Conservation (phyloP, 2,113 vertebrate genomes). For the Paracanthobrama guichenoti region DNA sequence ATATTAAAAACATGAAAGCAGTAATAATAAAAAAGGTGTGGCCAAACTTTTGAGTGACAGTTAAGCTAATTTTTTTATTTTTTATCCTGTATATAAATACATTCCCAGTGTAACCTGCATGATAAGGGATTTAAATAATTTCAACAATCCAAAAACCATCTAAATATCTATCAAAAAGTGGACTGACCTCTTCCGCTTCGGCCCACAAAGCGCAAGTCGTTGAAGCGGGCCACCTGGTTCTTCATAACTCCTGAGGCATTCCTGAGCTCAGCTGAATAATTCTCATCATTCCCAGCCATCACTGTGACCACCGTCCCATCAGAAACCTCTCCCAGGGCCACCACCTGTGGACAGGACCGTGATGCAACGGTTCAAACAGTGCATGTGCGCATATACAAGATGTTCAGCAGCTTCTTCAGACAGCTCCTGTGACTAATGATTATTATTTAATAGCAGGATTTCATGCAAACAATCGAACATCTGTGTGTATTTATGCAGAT, state of each 20-base stretch:
- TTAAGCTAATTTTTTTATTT: neutral
- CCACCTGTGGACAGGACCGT: constrained; percentile 79
- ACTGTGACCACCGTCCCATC: constrained; percentile 97
- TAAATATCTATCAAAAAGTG: neutral
- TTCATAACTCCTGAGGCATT: constrained; percentile 99
- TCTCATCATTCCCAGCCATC: constrained; percentile 99
- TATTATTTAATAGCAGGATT: neutral
- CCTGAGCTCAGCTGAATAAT: constrained; percentile 96
- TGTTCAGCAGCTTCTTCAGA: neutral
- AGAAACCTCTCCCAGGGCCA: constrained; percentile 94
- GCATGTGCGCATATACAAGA: neutral
- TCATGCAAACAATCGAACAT: neutral
- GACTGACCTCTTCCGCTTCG: constrained; percentile 96
- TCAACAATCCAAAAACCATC: neutral
- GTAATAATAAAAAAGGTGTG: neutral
- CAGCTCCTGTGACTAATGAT: neutral
- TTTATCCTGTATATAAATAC: neutral
- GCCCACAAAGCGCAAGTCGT: constrained; percentile 97
- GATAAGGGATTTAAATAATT: neutral
- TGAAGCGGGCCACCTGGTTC: constrained; percentile 98
- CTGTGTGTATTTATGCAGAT: neutral
- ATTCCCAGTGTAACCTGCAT: neutral
- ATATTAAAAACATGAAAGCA: too few relatives aligned
- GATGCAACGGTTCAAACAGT: neutral
- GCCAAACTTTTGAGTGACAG: neutral